Percentiles rank a stretch among this genome's conserved stretches.
Evolutionary conservation across 2,113 vertebrate genomes (phyloP).

Genomic region (Chloebia gouldiae): DNA sequence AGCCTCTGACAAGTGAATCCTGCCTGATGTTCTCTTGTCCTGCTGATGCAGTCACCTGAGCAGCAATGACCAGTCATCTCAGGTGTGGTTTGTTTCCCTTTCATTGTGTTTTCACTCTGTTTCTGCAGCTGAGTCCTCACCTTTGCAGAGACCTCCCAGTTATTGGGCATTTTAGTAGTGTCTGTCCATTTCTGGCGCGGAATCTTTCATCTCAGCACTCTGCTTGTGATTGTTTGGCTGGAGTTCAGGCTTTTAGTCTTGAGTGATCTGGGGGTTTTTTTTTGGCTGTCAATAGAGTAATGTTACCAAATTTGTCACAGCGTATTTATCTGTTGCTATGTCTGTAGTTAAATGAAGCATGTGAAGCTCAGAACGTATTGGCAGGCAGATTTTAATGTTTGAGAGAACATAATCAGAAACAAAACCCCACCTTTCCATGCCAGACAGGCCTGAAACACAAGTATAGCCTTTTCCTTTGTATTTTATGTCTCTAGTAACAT

Average conservation of each 20-base stretch:
- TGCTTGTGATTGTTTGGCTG: neutral
- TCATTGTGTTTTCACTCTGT: neutral
- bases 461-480: neutral
- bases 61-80: neutral
- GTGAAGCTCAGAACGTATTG: slow-evolving; percentile 25
- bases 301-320: slow-evolving; percentile 42
- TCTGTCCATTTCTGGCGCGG: neutral
- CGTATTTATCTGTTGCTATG: slow-evolving; percentile 59
- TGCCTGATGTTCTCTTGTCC: neutral
- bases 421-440: neutral
- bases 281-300: slow-evolving; percentile 33
- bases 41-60: accelerated
- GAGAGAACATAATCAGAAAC: slow-evolving; percentile 12
- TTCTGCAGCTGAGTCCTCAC: neutral
- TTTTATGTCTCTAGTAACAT: neutral
- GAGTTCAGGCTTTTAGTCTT: slow-evolving; percentile 11
- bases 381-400: slow-evolving; percentile 33
- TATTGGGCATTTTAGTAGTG: neutral
- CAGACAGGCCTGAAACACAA: neutral
- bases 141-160: neutral
- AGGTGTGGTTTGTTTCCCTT: neutral
- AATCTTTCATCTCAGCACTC: slow-evolving; percentile 9
- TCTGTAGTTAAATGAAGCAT: slow-evolving; percentile 41
- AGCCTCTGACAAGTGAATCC: neutral
- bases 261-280: neutral